These are phyloP conservation scores for Brachirus orientalis DNA, from an alignment of 2,113 vertebrate genomes.

Conservation along the genomic window DNA sequence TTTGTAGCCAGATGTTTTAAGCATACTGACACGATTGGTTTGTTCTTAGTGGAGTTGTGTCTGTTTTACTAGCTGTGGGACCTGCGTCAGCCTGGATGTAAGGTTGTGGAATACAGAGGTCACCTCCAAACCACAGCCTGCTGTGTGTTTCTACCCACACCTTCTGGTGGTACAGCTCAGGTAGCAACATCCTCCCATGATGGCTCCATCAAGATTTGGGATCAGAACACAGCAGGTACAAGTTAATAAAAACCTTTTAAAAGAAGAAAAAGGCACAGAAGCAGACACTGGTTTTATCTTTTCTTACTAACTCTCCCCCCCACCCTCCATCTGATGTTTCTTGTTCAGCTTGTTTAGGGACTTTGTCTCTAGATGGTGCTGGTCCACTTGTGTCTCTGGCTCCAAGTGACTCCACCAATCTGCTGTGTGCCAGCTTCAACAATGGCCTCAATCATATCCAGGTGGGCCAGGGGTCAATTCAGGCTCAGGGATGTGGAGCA, in stretches of 20 bases:
- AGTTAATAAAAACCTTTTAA: neutral
- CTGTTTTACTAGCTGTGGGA: slow-evolving; percentile 90
- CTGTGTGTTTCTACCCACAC: slow-evolving; percentile 87
- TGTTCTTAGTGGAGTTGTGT: slow-evolving; percentile 25
- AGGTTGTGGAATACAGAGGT: slow-evolving; percentile 88
- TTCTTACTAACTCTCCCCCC: slow-evolving; percentile 12
- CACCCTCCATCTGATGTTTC: neutral
- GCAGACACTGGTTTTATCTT: neutral
- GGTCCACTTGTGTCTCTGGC: slow-evolving; percentile 89
- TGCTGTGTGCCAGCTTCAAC: slow-evolving; percentile 91
- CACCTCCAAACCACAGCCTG: slow-evolving; percentile 90
- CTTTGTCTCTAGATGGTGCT: slow-evolving; percentile 84
- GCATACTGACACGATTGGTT: neutral
- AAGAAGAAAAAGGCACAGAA: neutral
- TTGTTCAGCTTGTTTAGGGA: slow-evolving; percentile 86
- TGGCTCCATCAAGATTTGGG: slow-evolving; percentile 91
- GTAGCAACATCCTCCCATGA: slow-evolving; percentile 92
- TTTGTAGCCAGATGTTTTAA: neutral
- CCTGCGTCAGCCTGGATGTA: slow-evolving; percentile 88
- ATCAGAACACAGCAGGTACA: slow-evolving; percentile 89
- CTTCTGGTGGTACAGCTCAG: slow-evolving; percentile 53
- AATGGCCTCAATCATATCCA: slow-evolving; percentile 86
- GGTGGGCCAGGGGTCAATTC: slow-evolving; percentile 56
- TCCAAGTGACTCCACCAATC: slow-evolving; percentile 74
- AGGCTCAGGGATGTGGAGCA: slow-evolving; percentile 53